phyloP scores from a whole-genome alignment of 2,113 vertebrate genomes.

The Rousettus leschenaultii region DNA sequence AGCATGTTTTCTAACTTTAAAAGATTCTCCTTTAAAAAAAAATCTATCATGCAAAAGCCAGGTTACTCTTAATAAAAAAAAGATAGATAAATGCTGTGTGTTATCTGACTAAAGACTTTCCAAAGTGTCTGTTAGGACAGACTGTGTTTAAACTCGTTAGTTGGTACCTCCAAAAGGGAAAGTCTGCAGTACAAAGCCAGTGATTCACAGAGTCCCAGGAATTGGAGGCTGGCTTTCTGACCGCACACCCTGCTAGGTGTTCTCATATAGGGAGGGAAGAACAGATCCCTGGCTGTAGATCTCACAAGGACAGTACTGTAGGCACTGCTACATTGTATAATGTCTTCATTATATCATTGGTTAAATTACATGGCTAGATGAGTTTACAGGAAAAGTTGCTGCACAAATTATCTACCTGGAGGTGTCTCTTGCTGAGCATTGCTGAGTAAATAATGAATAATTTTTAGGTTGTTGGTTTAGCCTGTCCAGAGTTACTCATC shows the following conservation, averaged over 20 bases:
- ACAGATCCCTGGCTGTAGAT: constrained; percentile 36
- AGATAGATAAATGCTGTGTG: background rate
- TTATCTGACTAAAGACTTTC: background rate
- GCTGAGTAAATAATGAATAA: background rate
- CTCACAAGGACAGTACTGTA: constrained; percentile 51
- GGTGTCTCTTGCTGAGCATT: background rate
- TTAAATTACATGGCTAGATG: background rate
- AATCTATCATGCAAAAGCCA: background rate
- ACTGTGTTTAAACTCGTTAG: background rate
- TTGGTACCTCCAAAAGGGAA: background rate
- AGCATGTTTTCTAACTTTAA: constrained; percentile 24
- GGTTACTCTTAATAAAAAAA: background rate
- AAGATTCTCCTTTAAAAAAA: background rate
- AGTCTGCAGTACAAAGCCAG: background rate
- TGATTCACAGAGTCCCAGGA: background rate
- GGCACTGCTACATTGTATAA: background rate
- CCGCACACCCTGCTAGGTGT: constrained; percentile 17
- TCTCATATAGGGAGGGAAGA: background rate
- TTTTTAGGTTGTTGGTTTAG: background rate
- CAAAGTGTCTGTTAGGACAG: background rate
- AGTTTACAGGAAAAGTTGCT: constrained; percentile 10
- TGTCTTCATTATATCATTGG: constrained; percentile 10
- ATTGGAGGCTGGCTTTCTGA: constrained; percentile 6
- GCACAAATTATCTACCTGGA: background rate
- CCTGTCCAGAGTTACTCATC: background rate